These are phyloP conservation scores for Torymus aiolomorphi DNA, from an alignment of 2,888 invertebrate species.

Conservation along the genomic window DNA sequence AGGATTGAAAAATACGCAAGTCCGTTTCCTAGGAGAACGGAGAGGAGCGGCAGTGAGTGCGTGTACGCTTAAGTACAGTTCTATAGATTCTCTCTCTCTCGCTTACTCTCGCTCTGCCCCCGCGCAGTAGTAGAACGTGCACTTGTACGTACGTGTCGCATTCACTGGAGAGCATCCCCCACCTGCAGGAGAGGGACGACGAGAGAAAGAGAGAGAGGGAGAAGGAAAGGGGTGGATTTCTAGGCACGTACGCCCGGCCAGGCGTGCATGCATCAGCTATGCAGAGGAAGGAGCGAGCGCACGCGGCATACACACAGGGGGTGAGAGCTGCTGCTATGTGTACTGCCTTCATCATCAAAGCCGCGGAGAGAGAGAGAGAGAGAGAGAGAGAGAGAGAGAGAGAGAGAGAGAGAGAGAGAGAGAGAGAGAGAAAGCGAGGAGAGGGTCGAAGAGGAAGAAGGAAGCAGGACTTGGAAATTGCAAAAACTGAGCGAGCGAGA, in stretches of 20 bases:
- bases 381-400: too few relatives aligned
- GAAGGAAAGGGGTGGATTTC: constrained; percentile 67
- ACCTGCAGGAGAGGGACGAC: constrained; percentile 55
- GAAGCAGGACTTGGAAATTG: constrained; percentile 46
- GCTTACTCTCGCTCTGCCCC: too few relatives aligned
- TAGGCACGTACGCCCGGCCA: constrained; percentile 67
- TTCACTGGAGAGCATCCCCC: constrained; percentile 67
- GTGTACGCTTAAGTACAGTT: constrained; percentile 60
- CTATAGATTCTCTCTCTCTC: constrained; percentile 60
- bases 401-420: too few relatives aligned
- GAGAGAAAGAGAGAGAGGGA: constrained; percentile 45
- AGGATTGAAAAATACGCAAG: constrained; percentile 9
- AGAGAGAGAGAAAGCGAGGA: too few relatives aligned
- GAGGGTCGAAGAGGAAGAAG: constrained; percentile 1
- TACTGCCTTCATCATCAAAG: constrained; percentile 33
- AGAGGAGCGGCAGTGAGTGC: constrained; percentile 17
- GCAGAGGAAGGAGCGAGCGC: constrained; percentile 30
- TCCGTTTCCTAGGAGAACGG: constrained; percentile 12
- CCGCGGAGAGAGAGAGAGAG: background rate
- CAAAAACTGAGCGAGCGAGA: constrained; percentile 33
- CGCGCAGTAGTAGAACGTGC: constrained; percentile 62
- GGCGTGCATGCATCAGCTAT: constrained; percentile 41
- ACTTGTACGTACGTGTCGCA: constrained; percentile 72
- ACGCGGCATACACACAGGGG: background rate
- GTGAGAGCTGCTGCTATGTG: background rate